Base-by-base conservation (phyloP, 2,113 vertebrate species). In the Antennarius striatus region DNA sequence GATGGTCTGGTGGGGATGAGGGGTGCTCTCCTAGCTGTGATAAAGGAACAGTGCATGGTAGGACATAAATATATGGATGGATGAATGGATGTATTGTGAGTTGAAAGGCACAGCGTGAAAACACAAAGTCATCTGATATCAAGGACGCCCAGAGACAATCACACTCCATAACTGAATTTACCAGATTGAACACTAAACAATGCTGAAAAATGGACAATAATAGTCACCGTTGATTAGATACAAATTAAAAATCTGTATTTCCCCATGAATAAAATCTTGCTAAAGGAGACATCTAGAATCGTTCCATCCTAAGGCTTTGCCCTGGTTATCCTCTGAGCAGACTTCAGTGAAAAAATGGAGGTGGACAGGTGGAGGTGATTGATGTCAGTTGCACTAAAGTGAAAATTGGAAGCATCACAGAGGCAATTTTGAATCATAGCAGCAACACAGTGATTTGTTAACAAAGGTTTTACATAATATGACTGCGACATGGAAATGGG, bases 1-100 rank as follows among this genome's bases (percentile, higher is more conserved):
- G 78, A 66, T 55, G 66, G 63, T 28, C 13, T 58, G 68, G 68
- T 39, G 47, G 68, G 49, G 54, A n/a, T 54, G 67, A 51, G 28
- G 51, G n/a, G 32, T 61, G 17, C 45, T 67, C 45, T 77, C 54
- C 63, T 68, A 48, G 55, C 58, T 54, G 29, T 32, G 48, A 74
- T 73, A 55, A 46, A 73, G 32, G 32, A 68, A 69, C 59, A 30
- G 55, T 52, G 40, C 29, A 58, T 28, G 30, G 47, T 63, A 48
- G 62, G 56, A 50, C 59, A 52, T 15, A 75, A 28, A 64, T 39
- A 52, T 36, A 53, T 11, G 52, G 52, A 69, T 12, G 30, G n/a
- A 53, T 6, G 42, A n/a, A 61, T 63, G 29, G 17, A 64, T 15
- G 30, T 13, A 67, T 16, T 22, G 9, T 30, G 57, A 56, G 3